Conservation (phyloP, 2,797 vertebrate genomes). For the Neosalanx taihuensis region DNA sequence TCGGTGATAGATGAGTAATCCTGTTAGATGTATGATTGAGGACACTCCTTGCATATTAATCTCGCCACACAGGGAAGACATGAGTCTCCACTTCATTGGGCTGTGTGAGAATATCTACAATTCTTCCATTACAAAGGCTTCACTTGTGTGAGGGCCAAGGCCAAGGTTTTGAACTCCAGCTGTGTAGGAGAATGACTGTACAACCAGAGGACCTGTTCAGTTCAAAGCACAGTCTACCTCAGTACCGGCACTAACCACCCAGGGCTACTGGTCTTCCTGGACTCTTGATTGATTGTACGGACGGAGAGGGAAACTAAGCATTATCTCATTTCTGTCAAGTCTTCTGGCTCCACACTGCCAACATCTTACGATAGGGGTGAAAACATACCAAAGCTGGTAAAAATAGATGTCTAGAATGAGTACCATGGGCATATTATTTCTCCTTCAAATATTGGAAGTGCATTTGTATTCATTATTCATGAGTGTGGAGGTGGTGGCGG, state of each 20-base stretch:
- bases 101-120: background rate
- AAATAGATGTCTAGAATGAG: constrained; percentile 33
- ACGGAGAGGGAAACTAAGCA: background rate
- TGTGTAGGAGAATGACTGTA: background rate
- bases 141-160: background rate
- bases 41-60: background rate
- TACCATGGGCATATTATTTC: constrained; percentile 35
- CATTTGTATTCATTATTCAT: constrained; percentile 51
- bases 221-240: background rate
- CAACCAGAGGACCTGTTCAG: background rate
- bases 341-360: constrained; percentile 22
- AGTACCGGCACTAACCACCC: too few species aligned
- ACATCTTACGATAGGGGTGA: constrained; percentile 10
- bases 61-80: background rate
- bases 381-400: constrained; percentile 35
- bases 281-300: constrained; percentile 23
- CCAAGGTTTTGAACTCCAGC: background rate
- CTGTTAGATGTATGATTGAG: constrained; percentile 1
- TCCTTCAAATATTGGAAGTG: constrained; percentile 43
- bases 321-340: background rate
- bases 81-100: background rate
- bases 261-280: background rate
- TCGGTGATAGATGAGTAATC: constrained; percentile 6
- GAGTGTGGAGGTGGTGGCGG: constrained; percentile 7
- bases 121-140: too few species aligned